Percentiles rank a stretch among this genome's conserved stretches.
These are phyloP conservation scores for Mobula birostris DNA, from an alignment of 2,113 vertebrate genomes.

Conservation along the genomic window DNA sequence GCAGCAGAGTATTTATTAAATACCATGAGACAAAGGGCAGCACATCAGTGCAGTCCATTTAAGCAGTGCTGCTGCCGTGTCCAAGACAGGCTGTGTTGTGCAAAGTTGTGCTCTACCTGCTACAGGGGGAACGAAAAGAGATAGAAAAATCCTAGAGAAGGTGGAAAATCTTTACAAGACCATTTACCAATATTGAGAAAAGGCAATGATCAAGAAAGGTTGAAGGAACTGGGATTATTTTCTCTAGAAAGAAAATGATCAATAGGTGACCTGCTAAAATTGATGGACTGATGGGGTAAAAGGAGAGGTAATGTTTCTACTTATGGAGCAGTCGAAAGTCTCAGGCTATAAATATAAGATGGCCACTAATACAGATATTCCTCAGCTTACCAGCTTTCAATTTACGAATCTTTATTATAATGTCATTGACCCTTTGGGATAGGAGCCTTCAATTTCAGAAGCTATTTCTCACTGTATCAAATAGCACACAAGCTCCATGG, in stretches of 20 bases:
- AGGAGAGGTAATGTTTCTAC: not conserved
- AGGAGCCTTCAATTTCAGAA: too few relatives aligned
- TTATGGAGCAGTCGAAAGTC: not conserved
- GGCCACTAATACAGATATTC: not conserved
- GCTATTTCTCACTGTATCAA: too few relatives aligned
- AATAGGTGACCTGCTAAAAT: not conserved
- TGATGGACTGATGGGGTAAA: not conserved
- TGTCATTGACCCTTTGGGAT: too few relatives aligned
- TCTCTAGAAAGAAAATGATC: not conserved
- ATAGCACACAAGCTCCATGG: too few relatives aligned
- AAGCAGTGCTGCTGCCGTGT: not conserved
- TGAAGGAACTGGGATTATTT: not conserved
- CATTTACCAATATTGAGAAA: not conserved
- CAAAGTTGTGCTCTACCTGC: not conserved
- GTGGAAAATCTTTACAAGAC: not conserved
- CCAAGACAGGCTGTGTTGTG: not conserved
- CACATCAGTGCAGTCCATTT: not conserved
- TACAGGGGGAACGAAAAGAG: not conserved
- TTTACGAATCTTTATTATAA: too few relatives aligned
- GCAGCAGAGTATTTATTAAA: not conserved
- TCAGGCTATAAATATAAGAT: not conserved
- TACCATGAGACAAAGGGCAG: not conserved
- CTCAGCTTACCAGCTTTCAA: too few relatives aligned
- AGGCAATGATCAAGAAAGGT: not conserved
- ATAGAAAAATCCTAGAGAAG: not conserved